These are phyloP conservation scores for Brachyopa scutellaris DNA, from an alignment of 2,888 invertebrate genomes.

Conservation along the genomic window DNA sequence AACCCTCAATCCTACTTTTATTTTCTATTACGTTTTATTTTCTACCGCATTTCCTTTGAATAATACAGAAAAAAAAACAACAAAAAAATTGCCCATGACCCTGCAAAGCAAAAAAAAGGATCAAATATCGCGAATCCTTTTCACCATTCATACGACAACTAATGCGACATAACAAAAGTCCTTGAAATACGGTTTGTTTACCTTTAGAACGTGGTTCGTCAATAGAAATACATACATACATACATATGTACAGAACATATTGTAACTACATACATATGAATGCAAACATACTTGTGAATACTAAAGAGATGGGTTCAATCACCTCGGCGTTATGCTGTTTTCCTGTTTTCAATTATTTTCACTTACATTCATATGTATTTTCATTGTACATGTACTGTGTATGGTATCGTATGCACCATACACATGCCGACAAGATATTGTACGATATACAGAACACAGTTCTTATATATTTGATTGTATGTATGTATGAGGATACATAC, in stretches of 20 bases:
- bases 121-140: slow-evolving; percentile 59
- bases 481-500: no score
- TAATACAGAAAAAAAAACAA: no score
- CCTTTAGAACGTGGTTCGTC: slow-evolving; percentile 25
- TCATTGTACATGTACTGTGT: no score
- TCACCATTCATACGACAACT: slow-evolving; percentile 37
- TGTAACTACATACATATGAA: no score
- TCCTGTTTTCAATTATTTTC: slow-evolving; percentile 46
- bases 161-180: slow-evolving; percentile 59
- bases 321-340: slow-evolving; percentile 42
- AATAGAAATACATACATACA: neutral
- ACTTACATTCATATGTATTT: no score
- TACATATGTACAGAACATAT: neutral
- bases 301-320: slow-evolving; percentile 41
- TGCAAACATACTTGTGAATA: no score
- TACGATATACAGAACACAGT: no score
- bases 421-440: no score
- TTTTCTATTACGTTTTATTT: slow-evolving; percentile 24
- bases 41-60: slow-evolving; percentile 38
- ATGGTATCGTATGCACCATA: no score
- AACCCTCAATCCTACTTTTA: no score
- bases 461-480: no score
- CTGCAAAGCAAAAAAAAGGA: slow-evolving; percentile 41
- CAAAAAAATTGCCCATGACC: slow-evolving; percentile 50
- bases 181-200: slow-evolving; percentile 58